Evolutionary conservation across 2,888 invertebrate species (phyloP).

Genomic region (Catocala fraxini): DNA sequence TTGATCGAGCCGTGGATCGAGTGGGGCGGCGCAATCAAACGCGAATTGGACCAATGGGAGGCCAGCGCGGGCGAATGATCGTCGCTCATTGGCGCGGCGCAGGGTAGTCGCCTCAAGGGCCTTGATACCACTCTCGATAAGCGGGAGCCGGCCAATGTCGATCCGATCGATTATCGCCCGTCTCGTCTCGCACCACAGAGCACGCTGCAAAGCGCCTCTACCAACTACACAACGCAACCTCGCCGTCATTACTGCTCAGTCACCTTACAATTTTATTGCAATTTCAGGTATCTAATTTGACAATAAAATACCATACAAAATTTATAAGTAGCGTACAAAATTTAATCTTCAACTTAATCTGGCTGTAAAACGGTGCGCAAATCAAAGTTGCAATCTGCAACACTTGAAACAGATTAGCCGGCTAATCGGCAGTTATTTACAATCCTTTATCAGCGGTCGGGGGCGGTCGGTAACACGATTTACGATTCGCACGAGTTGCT

Average conservation of each 20-base stretch:
- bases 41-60: slow-evolving; percentile 82
- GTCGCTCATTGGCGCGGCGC: slow-evolving; percentile 74
- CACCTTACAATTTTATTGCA: slow-evolving; percentile 37
- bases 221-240: slow-evolving; percentile 10
- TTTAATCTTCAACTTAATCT: slow-evolving; percentile 62
- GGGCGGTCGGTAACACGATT: slow-evolving; percentile 75
- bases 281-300: slow-evolving; percentile 37
- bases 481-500: slow-evolving; percentile 70
- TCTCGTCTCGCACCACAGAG: slow-evolving; percentile 48
- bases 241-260: slow-evolving; percentile 33
- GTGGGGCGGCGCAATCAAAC: slow-evolving; percentile 86
- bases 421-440: slow-evolving; percentile 82
- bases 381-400: slow-evolving; percentile 75
- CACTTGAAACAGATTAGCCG: slow-evolving; percentile 74
- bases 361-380: slow-evolving; percentile 67
- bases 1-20: slow-evolving; percentile 84
- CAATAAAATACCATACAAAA: slow-evolving; percentile 42
- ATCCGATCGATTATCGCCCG: slow-evolving; percentile 82
- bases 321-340: slow-evolving; percentile 51
- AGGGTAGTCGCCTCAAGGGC: slow-evolving; percentile 81
- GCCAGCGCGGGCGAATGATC: slow-evolving; percentile 59
- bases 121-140: slow-evolving; percentile 85
- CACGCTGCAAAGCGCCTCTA: slow-evolving; percentile 3
- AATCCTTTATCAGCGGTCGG: slow-evolving; percentile 78
- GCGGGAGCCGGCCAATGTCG: slow-evolving; percentile 80